Percentiles rank a stretch among this genome's conserved stretches.
Evolutionary conservation across 2,888 invertebrate genomes (phyloP).

Genomic region (Heterodera filipjevi): DNA sequence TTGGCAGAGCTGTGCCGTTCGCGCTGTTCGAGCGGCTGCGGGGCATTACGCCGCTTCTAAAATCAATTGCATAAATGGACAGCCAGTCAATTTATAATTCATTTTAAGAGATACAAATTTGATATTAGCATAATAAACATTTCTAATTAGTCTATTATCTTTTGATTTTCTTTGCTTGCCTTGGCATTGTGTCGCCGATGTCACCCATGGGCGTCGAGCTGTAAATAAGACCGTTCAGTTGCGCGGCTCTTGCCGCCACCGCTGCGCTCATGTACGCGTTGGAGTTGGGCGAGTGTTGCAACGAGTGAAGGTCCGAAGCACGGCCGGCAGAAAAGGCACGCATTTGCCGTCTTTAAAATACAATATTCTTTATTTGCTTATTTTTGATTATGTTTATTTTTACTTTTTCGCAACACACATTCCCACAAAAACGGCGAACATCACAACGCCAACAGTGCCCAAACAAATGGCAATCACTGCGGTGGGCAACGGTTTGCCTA

Average conservation of each 20-base stretch:
- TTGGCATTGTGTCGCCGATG: constrained; percentile 47
- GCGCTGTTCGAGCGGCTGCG: neutral
- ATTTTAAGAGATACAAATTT: too few relatives aligned
- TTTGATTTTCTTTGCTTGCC: neutral
- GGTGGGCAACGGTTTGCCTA: constrained; percentile 43
- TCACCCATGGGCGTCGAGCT: constrained; percentile 52
- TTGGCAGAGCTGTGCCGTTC: neutral
- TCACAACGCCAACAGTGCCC: constrained; percentile 56
- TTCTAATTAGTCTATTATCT: neutral
- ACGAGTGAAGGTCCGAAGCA: constrained; percentile 14
- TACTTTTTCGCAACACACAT: constrained; percentile 53
- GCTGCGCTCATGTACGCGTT: constrained; percentile 24
- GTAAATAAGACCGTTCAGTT: constrained; percentile 55
- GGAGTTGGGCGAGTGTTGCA: constrained; percentile 21
- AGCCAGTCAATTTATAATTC: neutral
- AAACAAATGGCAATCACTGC: constrained; percentile 59
- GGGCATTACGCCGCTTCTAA: neutral
- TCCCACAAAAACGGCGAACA: constrained; percentile 58
- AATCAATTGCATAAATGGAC: neutral
- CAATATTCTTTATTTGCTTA: neutral
- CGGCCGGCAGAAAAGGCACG: neutral
- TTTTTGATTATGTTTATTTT: neutral
- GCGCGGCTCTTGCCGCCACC: constrained; percentile 40
- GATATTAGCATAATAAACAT: too few relatives aligned
- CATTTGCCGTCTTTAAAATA: constrained; percentile 8